Evolutionary conservation across 2,797 vertebrate species (phyloP).

Genomic region (Lycodopsis pacificus): DNA sequence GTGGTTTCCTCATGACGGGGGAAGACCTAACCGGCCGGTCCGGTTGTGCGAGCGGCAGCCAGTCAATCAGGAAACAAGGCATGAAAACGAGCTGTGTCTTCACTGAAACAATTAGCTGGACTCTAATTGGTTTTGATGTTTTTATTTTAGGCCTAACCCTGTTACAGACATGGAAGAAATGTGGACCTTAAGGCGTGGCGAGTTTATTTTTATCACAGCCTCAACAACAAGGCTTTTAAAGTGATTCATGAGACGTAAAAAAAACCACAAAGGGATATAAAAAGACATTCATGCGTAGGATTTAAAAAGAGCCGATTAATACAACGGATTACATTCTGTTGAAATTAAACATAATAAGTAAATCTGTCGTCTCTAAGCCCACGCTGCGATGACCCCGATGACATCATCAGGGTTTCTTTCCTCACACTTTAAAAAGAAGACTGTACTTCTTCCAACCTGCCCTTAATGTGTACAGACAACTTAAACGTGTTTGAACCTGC

Average conservation of each 20-base stretch:
- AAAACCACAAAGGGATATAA: not conserved
- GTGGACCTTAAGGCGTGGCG: not conserved
- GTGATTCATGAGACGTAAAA: not conserved
- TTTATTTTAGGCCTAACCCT: not conserved
- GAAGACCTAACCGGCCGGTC: conserved; percentile 30
- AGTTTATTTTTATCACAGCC: not conserved
- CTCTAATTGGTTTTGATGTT: not conserved
- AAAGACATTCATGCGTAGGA: not conserved
- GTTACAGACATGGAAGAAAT: not conserved
- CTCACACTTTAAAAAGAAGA: not conserved
- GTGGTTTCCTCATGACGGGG: not conserved
- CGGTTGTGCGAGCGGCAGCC: conserved; percentile 10
- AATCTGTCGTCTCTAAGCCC: too few species aligned
- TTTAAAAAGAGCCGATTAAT: not conserved
- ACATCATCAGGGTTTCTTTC: not conserved
- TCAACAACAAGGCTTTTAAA: not conserved
- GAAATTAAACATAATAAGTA: too few species aligned
- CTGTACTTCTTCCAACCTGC: not conserved
- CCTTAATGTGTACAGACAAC: not conserved
- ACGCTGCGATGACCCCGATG: not conserved
- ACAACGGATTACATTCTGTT: too few species aligned
- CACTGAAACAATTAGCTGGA: not conserved
- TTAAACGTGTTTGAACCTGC: not conserved
- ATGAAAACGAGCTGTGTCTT: not conserved
- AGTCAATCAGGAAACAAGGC: not conserved